Conservation (phyloP, 2,113 vertebrate genomes). For the Salvelinus namaycush region DNA sequence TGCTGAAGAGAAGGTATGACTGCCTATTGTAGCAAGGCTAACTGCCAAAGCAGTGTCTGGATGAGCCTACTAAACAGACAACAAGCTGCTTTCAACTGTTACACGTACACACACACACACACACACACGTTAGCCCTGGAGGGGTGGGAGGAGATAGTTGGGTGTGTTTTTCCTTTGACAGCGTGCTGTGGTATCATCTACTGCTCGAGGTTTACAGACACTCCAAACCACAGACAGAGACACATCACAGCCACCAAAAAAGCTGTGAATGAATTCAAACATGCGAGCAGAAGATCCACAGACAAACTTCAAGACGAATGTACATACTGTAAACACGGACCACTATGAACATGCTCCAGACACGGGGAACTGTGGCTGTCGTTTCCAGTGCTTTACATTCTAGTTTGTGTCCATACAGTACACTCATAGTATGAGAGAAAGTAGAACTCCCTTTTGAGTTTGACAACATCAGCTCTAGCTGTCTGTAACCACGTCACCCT, state of each 20-base stretch:
- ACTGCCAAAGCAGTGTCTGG: conserved; percentile 33
- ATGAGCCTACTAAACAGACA: conserved; percentile 29
- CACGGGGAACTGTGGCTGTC: not conserved
- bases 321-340: not conserved
- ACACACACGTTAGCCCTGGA: not conserved
- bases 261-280: conserved; percentile 15
- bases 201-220: conserved; percentile 40
- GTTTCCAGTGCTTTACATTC: not conserved
- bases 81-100: conserved; percentile 8
- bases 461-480: not conserved
- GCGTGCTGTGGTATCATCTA: conserved; percentile 16
- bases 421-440: not conserved
- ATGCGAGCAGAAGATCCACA: not conserved
- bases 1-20: not conserved
- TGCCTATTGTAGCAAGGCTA: not conserved
- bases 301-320: not conserved
- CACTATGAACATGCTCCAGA: not conserved
- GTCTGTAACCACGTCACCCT: not conserved
- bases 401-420: not conserved
- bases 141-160: conserved; percentile 51
- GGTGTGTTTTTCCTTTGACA: conserved; percentile 48
- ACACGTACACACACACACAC: conserved; percentile 15
- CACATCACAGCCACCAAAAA: not conserved
- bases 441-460: not conserved
- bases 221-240: conserved; percentile 40